These are phyloP conservation scores for Ophonus ardosiacus DNA, from an alignment of 2,888 invertebrate species.

Conservation along the genomic window DNA sequence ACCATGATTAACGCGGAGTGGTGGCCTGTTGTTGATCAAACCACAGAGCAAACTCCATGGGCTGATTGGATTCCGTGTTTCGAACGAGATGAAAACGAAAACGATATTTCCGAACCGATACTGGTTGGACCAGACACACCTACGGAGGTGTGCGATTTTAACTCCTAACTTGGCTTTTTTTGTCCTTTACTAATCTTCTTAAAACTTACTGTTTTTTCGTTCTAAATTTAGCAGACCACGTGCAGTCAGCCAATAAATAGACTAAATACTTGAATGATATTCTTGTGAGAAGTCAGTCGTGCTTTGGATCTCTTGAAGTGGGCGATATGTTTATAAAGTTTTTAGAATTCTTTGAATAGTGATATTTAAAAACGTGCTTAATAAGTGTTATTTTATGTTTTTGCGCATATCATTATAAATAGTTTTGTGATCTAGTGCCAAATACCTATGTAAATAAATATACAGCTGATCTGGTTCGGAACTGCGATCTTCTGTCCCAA, in stretches of 20 bases:
- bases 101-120: conserved; percentile 65
- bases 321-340: conserved; percentile 3
- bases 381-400: conserved; percentile 39
- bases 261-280: conserved; percentile 20
- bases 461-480: conserved; percentile 25
- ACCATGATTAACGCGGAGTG: conserved; percentile 70
- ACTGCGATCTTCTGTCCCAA: conserved; percentile 11
- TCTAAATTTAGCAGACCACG: conserved; percentile 48
- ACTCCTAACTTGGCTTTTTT: neutral
- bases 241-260: conserved; percentile 32
- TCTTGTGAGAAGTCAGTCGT: neutral
- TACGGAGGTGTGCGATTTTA: conserved; percentile 65
- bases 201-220: conserved; percentile 15
- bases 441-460: conserved; percentile 44
- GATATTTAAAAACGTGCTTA: conserved; percentile 20
- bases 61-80: conserved; percentile 71
- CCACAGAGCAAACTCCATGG: conserved; percentile 72
- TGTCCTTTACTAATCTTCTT: conserved; percentile 2
- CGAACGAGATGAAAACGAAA: conserved; percentile 70
- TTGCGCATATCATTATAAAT: conserved; percentile 32
- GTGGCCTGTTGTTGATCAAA: conserved; percentile 75
- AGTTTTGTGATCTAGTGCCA: conserved; percentile 31
- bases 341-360: conserved; percentile 28
- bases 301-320: conserved; percentile 38
- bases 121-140: conserved; percentile 66